A percentile compares a stretch with the other conserved stretches of the same genome.
Conservation (phyloP, 2,113 vertebrate genomes). For the Mastomys coucha region DNA sequence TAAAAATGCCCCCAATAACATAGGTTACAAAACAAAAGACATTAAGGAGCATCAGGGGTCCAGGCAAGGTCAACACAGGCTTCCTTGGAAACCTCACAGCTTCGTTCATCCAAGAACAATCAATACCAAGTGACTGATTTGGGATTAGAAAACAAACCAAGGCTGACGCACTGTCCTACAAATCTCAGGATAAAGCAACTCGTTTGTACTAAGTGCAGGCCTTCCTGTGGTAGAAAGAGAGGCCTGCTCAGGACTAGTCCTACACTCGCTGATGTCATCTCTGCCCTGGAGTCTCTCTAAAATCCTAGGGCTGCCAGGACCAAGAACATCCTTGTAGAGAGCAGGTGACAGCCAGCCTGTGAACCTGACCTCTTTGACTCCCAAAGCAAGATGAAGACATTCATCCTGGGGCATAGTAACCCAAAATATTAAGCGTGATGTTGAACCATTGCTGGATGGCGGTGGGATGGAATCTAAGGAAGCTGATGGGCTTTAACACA, state of each 20-base stretch:
- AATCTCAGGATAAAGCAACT: not conserved
- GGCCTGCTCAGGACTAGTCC: fast-evolving
- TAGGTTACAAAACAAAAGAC: not conserved
- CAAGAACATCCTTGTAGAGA: fast-evolving
- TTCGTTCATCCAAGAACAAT: not conserved
- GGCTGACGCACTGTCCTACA: not conserved
- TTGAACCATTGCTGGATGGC: not conserved
- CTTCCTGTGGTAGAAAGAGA: not conserved
- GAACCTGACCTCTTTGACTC: not conserved
- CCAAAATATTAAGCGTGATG: not conserved
- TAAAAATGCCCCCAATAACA: not conserved
- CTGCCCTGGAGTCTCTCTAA: too few species aligned
- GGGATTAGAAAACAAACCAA: not conserved
- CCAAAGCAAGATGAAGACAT: not conserved
- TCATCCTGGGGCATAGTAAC: not conserved
- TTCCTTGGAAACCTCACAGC: not conserved
- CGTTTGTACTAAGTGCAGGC: not conserved
- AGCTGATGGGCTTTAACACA: not conserved
- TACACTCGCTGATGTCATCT: fast-evolving
- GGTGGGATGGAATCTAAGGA: not conserved
- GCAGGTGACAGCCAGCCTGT: fast-evolving
- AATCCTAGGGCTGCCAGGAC: not conserved
- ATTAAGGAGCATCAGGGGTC: not conserved
- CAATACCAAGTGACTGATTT: not conserved
- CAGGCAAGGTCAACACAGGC: not conserved